Percentiles rank a stretch among this genome's conserved stretches.
These are phyloP conservation scores for Eupithecia exiguata DNA, from an alignment of 2,888 invertebrate genomes.

Conservation along the genomic window DNA sequence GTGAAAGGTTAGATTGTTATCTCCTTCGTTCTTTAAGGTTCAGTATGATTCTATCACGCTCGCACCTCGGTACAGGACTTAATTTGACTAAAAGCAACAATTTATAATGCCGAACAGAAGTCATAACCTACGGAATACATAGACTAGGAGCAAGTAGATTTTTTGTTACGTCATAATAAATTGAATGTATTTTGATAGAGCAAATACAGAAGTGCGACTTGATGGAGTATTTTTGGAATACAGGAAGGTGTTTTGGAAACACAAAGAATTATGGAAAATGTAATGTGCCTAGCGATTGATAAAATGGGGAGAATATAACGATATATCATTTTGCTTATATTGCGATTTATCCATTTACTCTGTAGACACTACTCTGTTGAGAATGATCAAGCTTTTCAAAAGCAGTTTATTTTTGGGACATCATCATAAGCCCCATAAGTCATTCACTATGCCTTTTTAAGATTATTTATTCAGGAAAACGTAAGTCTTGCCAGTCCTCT, in stretches of 20 bases:
- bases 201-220: neutral
- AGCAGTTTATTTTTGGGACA: neutral
- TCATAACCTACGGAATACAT: constrained; percentile 37
- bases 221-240: neutral
- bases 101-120: constrained; percentile 49
- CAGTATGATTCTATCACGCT: constrained; percentile 39
- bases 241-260: neutral
- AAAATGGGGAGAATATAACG: neutral
- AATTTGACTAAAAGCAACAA: constrained; percentile 58
- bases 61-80: constrained; percentile 44
- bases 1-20: constrained; percentile 23
- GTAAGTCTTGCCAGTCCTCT: neutral
- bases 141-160: neutral
- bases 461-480: neutral
- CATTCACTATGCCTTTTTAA: neutral
- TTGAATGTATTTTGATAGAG: neutral
- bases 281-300: neutral
- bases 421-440: no score
- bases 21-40: constrained; percentile 23
- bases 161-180: constrained; percentile 15
- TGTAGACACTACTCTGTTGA: no score
- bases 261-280: neutral
- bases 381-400: neutral
- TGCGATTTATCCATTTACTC: neutral
- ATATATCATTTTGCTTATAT: neutral